Evolutionary conservation across 1,140 invertebrate genomes (phyloP).

Genomic region (roundworm (Caenorhabditis elegans)): DNA sequence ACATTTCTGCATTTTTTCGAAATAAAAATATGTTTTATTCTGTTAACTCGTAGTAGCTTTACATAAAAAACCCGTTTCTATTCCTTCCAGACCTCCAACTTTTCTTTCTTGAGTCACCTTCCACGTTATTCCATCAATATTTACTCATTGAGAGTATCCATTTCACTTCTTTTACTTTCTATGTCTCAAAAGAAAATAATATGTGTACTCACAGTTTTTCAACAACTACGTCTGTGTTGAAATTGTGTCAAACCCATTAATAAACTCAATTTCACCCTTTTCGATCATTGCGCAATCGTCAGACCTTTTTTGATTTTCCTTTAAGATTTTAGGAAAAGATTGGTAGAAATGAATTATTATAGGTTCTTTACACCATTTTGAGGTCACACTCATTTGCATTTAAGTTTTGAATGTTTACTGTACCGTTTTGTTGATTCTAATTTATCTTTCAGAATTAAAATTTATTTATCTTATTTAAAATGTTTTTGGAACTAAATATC

Average conservation of each 20-base stretch:
- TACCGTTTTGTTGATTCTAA: too few species aligned
- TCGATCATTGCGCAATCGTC: too few species aligned
- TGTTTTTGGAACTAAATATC: too few species aligned
- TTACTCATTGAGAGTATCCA: not conserved
- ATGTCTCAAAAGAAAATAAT: not conserved
- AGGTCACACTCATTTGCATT: slow-evolving; percentile 13
- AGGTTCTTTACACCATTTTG: not conserved
- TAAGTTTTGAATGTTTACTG: too few species aligned
- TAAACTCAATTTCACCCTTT: not conserved
- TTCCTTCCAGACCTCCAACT: not conserved
- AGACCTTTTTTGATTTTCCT: not conserved
- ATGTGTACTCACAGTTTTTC: slow-evolving; percentile 5
- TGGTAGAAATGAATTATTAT: not conserved
- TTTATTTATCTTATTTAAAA: too few species aligned
- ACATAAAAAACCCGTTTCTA: not conserved
- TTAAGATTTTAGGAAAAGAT: not conserved
- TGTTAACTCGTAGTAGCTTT: too few species aligned
- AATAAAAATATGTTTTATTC: too few species aligned
- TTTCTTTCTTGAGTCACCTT: not conserved
- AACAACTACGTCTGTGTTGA: not conserved
- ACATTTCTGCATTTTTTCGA: too few species aligned
- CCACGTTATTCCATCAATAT: not conserved
- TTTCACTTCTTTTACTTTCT: not conserved
- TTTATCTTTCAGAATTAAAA: too few species aligned
- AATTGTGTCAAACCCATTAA: slow-evolving; percentile 32